Conservation (phyloP, 2,113 vertebrate species). For the Columba livia region DNA sequence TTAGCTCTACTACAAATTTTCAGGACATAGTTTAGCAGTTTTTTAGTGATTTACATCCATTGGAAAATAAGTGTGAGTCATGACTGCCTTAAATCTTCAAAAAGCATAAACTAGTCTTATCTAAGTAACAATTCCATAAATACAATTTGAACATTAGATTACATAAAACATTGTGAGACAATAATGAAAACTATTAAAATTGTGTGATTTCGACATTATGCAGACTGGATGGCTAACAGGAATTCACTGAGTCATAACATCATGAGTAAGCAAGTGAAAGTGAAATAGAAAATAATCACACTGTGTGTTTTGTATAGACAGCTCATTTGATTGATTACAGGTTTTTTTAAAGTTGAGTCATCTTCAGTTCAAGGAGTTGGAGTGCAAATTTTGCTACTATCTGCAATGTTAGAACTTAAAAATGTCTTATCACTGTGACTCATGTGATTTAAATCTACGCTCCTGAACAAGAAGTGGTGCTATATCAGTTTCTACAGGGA, state of each 20-base stretch:
- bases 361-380: not conserved
- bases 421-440: not conserved
- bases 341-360: not conserved
- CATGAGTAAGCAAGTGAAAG: not conserved
- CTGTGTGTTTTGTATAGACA: not conserved
- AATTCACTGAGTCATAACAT: not conserved
- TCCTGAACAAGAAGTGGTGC: not conserved
- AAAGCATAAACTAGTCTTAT: not conserved
- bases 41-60: not conserved
- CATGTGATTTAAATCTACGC: not conserved
- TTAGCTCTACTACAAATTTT: not conserved
- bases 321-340: not conserved
- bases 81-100: not conserved
- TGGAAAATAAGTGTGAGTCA: not conserved
- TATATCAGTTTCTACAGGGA: not conserved
- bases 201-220: not conserved
- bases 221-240: not conserved
- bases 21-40: not conserved
- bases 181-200: not conserved
- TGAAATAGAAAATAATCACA: not conserved
- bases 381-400: not conserved
- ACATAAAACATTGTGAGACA: not conserved
- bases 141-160: not conserved
- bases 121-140: not conserved
- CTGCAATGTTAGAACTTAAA: not conserved